Evolutionary conservation across 92 coral and sea anemone species (phyloP), one percentile per base, ranked within the genome.

Genomic region (Galaxea fascicularis): DNA sequence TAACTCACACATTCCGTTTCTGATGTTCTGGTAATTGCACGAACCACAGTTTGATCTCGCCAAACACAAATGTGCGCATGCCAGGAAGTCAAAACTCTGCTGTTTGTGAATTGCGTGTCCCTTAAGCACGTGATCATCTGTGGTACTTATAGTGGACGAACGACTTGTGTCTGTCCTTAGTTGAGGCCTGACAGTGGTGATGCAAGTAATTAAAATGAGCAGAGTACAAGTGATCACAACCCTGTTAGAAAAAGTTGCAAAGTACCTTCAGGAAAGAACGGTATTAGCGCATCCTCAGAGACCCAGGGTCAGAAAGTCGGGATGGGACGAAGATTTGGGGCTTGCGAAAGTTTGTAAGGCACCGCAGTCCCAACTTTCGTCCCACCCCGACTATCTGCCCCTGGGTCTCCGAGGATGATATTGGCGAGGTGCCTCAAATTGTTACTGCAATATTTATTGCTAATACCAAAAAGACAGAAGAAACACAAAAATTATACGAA

Each of bases 61-160:
- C 71, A 94, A 67, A 67, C 98, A 94, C 17, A 82, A 73, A 4
- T 89, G 92, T 14, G 92, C 95, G 85, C 98, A 94, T 74, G 89
- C 59, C 74, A 94, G 69, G 10, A 92, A 15, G 65, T 82, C 87
- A 79, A 29, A 53, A 30, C 89, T 47, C 88, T 86, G 97, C 91
- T 91, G 86, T 65, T 51, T 67, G 47, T 45, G 71, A 59, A 91
- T 77, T n/a, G 16, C 83, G 82, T 78, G 71, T 54, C 91, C 97
- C 51, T 13, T 21, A 18, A 93, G 91, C 54, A 71, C 82, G 82
- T 89, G 77, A 77, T 74, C 72, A 10, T 86, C 86, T 41, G 85
- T 89, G 28, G 88, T 82, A 24, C 71, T 81, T 46, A 88, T 9
- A 0, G 80, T 5, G 16, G 93, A 82, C 25, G 93, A 85, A 8